A percentile compares a stretch with the other conserved stretches of the same genome.
These are phyloP conservation scores for Daphoenositta chrysoptera DNA, from an alignment of 2,113 vertebrate species.

Conservation along the genomic window DNA sequence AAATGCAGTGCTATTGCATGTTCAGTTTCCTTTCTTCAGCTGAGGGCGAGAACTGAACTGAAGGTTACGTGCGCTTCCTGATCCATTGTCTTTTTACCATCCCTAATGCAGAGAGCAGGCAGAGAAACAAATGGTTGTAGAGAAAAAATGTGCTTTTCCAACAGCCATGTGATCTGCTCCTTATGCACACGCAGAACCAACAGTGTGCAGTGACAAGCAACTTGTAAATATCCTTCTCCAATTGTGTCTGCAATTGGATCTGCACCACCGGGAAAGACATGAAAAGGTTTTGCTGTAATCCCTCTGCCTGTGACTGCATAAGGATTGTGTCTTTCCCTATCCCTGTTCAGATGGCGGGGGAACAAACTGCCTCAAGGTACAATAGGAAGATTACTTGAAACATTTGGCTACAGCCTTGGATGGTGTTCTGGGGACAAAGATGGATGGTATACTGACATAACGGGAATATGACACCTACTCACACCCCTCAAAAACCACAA, in stretches of 20 bases:
- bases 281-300: not conserved
- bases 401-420: not conserved
- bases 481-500: too few species aligned
- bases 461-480: not conserved
- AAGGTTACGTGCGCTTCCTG: too few species aligned
- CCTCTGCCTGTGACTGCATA: rapidly evolving
- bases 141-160: not conserved
- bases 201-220: too few species aligned
- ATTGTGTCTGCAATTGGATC: rapidly evolving
- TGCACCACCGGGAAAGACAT: rapidly evolving
- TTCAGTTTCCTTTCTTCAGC: not conserved
- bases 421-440: not conserved
- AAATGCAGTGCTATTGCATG: rapidly evolving
- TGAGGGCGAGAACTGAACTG: too few species aligned
- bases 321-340: rapidly evolving
- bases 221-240: not conserved
- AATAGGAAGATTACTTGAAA: not conserved
- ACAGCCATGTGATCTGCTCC: rapidly evolving
- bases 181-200: rapidly evolving
- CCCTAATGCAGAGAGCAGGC: too few species aligned
- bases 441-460: rapidly evolving
- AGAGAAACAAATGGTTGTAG: not conserved
- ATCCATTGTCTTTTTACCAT: not conserved
- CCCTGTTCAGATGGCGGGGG: not conserved
- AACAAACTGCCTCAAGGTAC: not conserved